These are phyloP conservation scores for Lissonota sp. DNA, from an alignment of 2,888 invertebrate species.

Conservation along the genomic window DNA sequence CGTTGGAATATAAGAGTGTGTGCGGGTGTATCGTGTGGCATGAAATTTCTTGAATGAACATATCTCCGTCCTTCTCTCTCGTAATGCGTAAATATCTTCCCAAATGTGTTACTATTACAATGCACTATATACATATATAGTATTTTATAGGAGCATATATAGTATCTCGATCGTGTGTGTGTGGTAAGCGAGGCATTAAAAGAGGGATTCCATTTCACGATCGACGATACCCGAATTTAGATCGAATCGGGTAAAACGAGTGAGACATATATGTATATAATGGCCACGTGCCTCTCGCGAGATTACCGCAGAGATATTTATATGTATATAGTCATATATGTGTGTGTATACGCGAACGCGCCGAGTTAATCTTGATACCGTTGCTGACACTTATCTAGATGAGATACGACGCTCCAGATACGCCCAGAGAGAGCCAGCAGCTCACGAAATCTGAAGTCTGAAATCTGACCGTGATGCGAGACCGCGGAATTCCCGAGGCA, in stretches of 20 bases:
- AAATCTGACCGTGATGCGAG: slow-evolving; percentile 78
- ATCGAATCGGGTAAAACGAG: slow-evolving; percentile 75
- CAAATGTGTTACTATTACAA: slow-evolving; percentile 13
- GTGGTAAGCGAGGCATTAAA: slow-evolving; percentile 43
- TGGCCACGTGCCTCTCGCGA: slow-evolving; percentile 73
- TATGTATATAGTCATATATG: slow-evolving; percentile 46
- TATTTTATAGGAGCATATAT: background rate
- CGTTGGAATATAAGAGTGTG: slow-evolving; percentile 36
- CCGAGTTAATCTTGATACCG: slow-evolving; percentile 80
- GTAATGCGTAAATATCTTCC: slow-evolving; percentile 30
- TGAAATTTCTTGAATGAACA: slow-evolving; percentile 51
- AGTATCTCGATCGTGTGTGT: slow-evolving; percentile 1
- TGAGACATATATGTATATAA: slow-evolving; percentile 48
- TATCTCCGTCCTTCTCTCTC: background rate
- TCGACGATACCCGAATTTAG: slow-evolving; percentile 78
- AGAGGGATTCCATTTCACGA: slow-evolving; percentile 70
- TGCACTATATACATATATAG: background rate
- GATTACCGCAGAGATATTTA: slow-evolving; percentile 73
- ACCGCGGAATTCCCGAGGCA: slow-evolving; percentile 65
- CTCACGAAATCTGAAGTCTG: slow-evolving; percentile 78
- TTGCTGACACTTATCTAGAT: slow-evolving; percentile 79
- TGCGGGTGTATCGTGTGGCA: slow-evolving; percentile 1
- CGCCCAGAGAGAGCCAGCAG: slow-evolving; percentile 65
- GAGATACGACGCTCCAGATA: slow-evolving; percentile 82
- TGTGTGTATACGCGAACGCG: slow-evolving; percentile 58